Conservation (phyloP, 2,888 invertebrate species). For the Morinoia aosen region DNA sequence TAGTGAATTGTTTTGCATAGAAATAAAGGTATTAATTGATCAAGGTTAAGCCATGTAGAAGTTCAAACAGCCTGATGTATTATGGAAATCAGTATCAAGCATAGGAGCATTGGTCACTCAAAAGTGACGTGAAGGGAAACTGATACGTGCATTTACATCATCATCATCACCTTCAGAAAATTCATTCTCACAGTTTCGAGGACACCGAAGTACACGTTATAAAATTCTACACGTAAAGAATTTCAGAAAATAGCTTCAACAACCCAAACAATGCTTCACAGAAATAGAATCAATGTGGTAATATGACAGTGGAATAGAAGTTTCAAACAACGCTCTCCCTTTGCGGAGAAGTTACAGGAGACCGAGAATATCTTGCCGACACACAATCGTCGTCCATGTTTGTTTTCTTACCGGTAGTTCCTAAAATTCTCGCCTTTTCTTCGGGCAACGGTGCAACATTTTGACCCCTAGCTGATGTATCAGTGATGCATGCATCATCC, state of each 20-base stretch:
- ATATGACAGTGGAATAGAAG: neutral
- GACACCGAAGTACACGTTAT: neutral
- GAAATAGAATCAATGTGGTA: neutral
- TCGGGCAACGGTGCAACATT: neutral
- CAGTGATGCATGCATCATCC: neutral
- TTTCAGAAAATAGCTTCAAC: neutral
- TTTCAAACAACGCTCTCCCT: constrained; percentile 38
- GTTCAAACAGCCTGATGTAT: neutral
- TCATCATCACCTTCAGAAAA: neutral
- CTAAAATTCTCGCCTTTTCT: neutral
- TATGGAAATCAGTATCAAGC: neutral
- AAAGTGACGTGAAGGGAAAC: neutral
- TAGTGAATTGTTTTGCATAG: too few species aligned
- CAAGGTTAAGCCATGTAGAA: too few species aligned
- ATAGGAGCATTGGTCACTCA: neutral
- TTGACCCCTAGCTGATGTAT: neutral
- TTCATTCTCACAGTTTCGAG: neutral
- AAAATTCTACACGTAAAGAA: neutral
- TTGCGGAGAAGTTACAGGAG: constrained; percentile 32
- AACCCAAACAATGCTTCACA: neutral
- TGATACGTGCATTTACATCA: neutral
- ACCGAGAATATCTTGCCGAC: neutral
- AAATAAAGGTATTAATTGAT: too few species aligned
- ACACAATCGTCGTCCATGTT: neutral
- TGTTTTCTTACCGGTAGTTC: neutral